Base-by-base conservation (phyloP, 2,797 vertebrate species). In the Rallus crepitans region DNA sequence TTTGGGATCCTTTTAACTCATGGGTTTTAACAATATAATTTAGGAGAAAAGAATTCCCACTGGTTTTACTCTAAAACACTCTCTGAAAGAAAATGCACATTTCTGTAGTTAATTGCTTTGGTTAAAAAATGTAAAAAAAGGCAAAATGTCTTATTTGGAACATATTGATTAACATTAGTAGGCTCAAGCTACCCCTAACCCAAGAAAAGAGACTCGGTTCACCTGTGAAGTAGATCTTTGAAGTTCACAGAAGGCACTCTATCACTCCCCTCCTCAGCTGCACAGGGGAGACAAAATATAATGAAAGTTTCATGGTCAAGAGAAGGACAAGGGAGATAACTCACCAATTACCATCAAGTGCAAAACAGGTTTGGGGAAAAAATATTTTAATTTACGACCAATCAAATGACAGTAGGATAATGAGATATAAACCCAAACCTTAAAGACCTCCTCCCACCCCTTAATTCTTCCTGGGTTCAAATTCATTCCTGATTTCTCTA, bases 221-320 rank as follows among this genome's bases (percentile, higher is more conserved):
- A 76, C 2, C 16, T 79, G 19, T 55, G 55, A 87, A 66, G 18
- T 13, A 69, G 11, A 9, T 37, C 45, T 82, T 71, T 55, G 50
- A 82, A 93, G 35, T 47, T 79, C 42, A 42, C 17, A 47, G 37
- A 56, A 28, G 9, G 35, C 6, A 4, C 12, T 57, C 53, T 42
- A 4, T 31, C 24, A 39, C 39, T 66, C 15, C 9, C 28, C 37
- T 66, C 40, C 23, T 48, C 21, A 48, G 20, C 47, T 48, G 47
- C 21, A 40, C 25, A 7, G 15, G 6, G 69, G 11, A 84, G 12
- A 45, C 11, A 45, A 80, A 53, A 63, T 14, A 37, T n/a, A 60
- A 65, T 0, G 0, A 30, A 55, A 48, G 27, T 9, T 20, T 73
- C 0, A 0, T n/a, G 28, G 31, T 48, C 47, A 23, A 48, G 47